Percentiles rank a stretch among this genome's conserved stretches.
Evolutionary conservation across 2,888 invertebrate species (phyloP).

Genomic region (Andrena marginata): DNA sequence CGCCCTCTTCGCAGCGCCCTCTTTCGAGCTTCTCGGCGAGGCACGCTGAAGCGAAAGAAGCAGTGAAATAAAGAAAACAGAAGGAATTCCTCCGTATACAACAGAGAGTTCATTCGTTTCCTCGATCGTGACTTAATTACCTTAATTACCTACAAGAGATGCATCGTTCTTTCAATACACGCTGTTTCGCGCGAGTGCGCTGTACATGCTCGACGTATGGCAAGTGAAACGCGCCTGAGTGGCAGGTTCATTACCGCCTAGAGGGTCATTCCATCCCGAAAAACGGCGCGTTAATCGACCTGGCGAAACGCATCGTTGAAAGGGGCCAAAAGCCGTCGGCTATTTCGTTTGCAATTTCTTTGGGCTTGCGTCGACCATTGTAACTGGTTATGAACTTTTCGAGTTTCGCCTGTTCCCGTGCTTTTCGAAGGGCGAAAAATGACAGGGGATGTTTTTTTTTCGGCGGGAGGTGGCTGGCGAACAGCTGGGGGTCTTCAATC

Average conservation of each 20-base stretch:
- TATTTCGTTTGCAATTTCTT: slow-evolving; percentile 47
- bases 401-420: slow-evolving; percentile 22
- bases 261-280: slow-evolving; percentile 1
- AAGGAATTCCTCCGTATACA: background rate
- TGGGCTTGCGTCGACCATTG: slow-evolving; percentile 31
- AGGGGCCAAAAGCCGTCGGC: slow-evolving; percentile 10
- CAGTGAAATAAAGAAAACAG: too few species aligned
- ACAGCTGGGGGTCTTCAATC: slow-evolving; percentile 46
- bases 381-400: slow-evolving; percentile 43
- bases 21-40: too few species aligned
- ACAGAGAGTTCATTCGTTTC: background rate
- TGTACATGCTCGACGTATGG: background rate
- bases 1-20: too few species aligned
- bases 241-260: slow-evolving; percentile 48
- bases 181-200: background rate
- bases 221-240: slow-evolving; percentile 29
- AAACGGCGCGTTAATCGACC: slow-evolving; percentile 26
- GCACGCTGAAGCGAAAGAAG: too few species aligned
- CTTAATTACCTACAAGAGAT: slow-evolving; percentile 25
- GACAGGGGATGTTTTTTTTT: background rate
- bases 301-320: background rate
- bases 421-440: background rate
- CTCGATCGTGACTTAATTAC: slow-evolving; percentile 40
- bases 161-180: slow-evolving; percentile 4
- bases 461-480: background rate